Evolutionary conservation across 2,888 invertebrate species (phyloP).

Genomic region (Papilio elwesi): DNA sequence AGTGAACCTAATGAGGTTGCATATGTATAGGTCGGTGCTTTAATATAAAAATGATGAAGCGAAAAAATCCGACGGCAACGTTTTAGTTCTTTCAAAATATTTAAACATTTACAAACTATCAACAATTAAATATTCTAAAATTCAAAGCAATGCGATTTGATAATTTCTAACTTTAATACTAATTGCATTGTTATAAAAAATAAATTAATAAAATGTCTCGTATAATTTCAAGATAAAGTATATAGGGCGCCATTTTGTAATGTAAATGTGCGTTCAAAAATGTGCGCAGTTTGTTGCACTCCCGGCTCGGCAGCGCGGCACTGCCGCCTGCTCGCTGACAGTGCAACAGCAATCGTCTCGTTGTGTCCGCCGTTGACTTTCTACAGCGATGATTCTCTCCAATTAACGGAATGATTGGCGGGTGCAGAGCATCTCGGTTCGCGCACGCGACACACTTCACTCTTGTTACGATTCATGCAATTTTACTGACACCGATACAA

Average conservation of each 20-base stretch:
- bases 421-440: conserved; percentile 66
- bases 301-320: conserved; percentile 44
- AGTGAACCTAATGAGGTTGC: conserved; percentile 18
- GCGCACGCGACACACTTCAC: conserved; percentile 78
- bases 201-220: neutral
- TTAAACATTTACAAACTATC: neutral
- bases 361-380: conserved; percentile 61
- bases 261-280: conserved; percentile 40
- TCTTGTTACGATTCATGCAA: conserved; percentile 65
- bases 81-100: neutral
- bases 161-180: neutral
- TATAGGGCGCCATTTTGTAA: conserved; percentile 27
- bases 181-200: neutral
- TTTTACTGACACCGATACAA: conserved; percentile 49
- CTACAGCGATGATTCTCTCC: conserved; percentile 82
- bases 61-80: neutral
- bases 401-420: conserved; percentile 83
- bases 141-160: neutral
- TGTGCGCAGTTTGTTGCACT: conserved; percentile 71
- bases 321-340: conserved; percentile 67
- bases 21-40: conserved; percentile 18
- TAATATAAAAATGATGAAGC: conserved; percentile 9
- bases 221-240: conserved; percentile 30
- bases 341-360: conserved; percentile 49
- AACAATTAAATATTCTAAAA: neutral